These are phyloP conservation scores for Mystacides longicornis DNA, from an alignment of 2,888 invertebrate genomes.

Conservation along the genomic window DNA sequence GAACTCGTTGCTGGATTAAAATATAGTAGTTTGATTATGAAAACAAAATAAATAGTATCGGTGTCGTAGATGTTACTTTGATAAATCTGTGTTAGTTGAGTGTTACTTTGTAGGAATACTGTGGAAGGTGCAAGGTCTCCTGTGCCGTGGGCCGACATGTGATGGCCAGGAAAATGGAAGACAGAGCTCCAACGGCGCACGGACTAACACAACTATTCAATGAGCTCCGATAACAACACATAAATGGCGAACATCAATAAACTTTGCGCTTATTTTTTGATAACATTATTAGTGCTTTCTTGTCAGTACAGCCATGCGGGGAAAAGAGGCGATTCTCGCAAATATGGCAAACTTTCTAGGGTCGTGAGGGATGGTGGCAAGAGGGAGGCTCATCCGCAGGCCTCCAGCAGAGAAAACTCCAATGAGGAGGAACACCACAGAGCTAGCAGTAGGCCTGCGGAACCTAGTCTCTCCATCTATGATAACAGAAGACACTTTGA, in stretches of 20 bases:
- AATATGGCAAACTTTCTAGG: conserved; percentile 2
- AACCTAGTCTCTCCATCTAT: conserved; percentile 16
- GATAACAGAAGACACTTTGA: conserved; percentile 22
- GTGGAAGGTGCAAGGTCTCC: no score
- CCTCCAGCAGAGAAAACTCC: background rate
- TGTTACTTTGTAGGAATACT: no score
- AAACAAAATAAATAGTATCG: no score
- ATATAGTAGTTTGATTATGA: no score
- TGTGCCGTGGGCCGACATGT: no score
- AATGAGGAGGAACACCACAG: conserved; percentile 4
- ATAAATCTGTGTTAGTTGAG: no score
- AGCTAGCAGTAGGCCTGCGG: conserved; percentile 4
- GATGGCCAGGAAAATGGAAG: no score
- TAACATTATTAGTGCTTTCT: conserved; percentile 8
- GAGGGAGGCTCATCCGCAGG: background rate
- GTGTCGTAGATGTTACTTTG: no score
- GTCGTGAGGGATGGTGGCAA: background rate
- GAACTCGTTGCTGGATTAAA: no score
- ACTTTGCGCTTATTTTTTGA: conserved; percentile 15
- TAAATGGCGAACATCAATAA: conserved; percentile 17
- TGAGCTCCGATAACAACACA: conserved; percentile 4
- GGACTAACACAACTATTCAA: no score
- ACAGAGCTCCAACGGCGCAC: no score
- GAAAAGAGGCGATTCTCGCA: background rate
- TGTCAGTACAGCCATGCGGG: conserved; percentile 6